Evolutionary conservation across 2,797 vertebrate genomes (phyloP), one percentile per base, ranked within the genome.

Genomic region (Acanthurus tractus): DNA sequence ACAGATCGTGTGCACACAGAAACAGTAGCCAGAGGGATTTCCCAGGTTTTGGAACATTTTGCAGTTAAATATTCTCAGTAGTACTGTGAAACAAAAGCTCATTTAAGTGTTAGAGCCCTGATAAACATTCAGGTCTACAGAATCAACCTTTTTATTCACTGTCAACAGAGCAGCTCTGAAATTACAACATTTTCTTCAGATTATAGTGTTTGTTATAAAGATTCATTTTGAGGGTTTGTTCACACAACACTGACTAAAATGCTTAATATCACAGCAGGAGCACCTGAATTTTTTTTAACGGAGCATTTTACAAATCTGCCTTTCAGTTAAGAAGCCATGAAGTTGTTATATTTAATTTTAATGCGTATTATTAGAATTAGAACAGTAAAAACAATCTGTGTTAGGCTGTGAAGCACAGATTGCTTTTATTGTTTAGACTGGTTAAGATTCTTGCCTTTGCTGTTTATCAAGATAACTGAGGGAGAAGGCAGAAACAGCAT

Each of bases 81-180:
- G 6, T 44, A 22, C 48, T 45, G 54, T 3, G 5, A 74, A 74
- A 81, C 42, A 29, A 52, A 70, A 78, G 58, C 71, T 67, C 42
- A 69, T 84, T 79, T 76, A 61, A 70, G 75, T 81, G 56, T 52
- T 68, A 67, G 70, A 85, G 57, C 14, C 45, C 22, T 40, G 50
- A 65, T 65, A 74, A 74, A 76, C 55, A 80, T 65, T 44, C 61
- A 29, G 52, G 38, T 82, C 25, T 42, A 36, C 61, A 79, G 9
- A 72, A 63, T 80, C 63, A 73, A 69, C 20, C 2, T 71, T 75
- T 18, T 86, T 55, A 78, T 79, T 82, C 36, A 50, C 7, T 58
- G 76, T 65, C 64, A 86, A 86, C 54, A 77, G 70, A 76, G 54
- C 46, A 56, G 62, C 68, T 50, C 18, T 42, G 36, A 14, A 76